Evolutionary conservation across 2,888 invertebrate genomes (phyloP), one percentile per base, ranked within the genome.

Genomic region (Leucophenga montana): DNA sequence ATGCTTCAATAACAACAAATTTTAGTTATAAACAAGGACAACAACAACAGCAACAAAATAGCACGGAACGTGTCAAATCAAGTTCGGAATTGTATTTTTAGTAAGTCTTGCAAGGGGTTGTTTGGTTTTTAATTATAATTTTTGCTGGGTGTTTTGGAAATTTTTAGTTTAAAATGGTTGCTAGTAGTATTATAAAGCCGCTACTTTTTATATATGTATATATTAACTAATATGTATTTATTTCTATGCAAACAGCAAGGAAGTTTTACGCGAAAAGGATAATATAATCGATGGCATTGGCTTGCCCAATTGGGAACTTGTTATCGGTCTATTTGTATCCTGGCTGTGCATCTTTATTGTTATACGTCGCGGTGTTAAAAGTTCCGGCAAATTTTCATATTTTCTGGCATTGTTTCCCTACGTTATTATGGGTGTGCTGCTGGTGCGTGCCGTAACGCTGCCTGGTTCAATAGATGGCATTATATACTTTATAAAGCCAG

Each of bases 321-420:
- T 89, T 0, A 72, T 91, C 0, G 92, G 91, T 39, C 85, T 92
- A 0, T 77, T 90, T 0, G 77, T 89, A 6, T 89, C 91, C 3
- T 92, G 92, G 92, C 66, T 87, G 1, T 82, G 89, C 48, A 89
- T 92, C 14, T 91, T 90, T 71, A 80, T 90, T 0, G 89, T 91
- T 31, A 88, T 92, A 0, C 87, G 90, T 0, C 90, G 90, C 0
- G 93, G 93, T 1, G 91, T 93, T 0, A 90, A 90, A 78, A 92
- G 92, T 75, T 91, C 92, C 0, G 93, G 93, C 57, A 93, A 93
- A 85, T 92, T 91, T 0, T 92, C 94, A 0, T 95, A 95, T 82
- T 92, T 95, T 81, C 91, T 95, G 11, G 94, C 95, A 0, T 86
- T 94, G 4, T 94, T 94, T 79, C 94, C 94, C 0, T 93, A 93